phyloP scores from a whole-genome alignment of 2,113 vertebrate genomes.

The Muscicapa adusta region DNA sequence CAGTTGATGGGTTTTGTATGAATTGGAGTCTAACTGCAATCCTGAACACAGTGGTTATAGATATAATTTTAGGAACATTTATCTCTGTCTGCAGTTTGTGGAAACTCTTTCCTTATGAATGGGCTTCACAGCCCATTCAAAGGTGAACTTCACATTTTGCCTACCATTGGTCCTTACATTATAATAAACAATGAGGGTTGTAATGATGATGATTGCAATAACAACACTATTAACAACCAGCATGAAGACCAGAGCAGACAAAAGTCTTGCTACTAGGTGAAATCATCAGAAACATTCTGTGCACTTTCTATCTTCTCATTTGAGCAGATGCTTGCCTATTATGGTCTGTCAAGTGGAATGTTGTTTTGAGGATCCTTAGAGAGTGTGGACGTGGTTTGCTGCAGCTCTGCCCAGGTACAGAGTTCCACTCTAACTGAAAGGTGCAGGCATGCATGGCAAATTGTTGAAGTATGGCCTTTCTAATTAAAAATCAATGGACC shows the following conservation, averaged over 20 bases:
- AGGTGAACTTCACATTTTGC: neutral
- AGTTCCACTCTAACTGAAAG: neutral
- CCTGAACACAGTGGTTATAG: neutral
- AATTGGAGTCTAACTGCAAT: neutral
- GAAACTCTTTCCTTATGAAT: neutral
- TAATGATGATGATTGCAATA: neutral
- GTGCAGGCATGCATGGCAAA: neutral
- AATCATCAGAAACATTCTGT: neutral
- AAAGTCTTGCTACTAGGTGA: neutral
- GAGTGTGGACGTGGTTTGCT: neutral
- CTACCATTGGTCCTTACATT: neutral
- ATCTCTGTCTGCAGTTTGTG: neutral
- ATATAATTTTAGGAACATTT: neutral
- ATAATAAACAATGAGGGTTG: neutral
- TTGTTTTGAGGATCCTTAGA: neutral
- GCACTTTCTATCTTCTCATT: neutral
- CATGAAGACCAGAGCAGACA: neutral
- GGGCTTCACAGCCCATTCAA: neutral
- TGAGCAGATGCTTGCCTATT: neutral
- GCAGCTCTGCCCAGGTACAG: neutral
- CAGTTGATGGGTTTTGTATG: neutral
- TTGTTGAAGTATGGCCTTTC: slow-evolving; percentile 24
- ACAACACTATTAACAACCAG: neutral
- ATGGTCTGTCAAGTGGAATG: neutral
- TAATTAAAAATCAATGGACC: slow-evolving; percentile 26